Evolutionary conservation across 2,797 vertebrate species (phyloP), one percentile per base, ranked within the genome.

Genomic region (Syngnathus acus): DNA sequence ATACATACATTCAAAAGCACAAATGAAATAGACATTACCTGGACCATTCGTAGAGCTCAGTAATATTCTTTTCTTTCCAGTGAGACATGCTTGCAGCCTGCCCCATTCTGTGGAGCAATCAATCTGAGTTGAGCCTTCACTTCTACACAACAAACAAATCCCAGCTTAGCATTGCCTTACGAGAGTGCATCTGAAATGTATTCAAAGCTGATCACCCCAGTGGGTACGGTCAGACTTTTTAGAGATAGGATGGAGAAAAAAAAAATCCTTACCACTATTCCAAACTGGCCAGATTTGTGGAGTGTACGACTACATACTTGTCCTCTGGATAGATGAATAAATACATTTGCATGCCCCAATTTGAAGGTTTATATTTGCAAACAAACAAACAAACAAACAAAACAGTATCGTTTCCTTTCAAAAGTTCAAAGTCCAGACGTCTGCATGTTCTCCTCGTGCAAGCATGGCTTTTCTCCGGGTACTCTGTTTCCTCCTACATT

Each of bases 1-100:
- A 43, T 55, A 32, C 4, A 43, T 55, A 32, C 4, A 26, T 32
- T 32, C 42, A 71, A 66, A 37, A 42, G 1, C 47, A 53, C 50
- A 53, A 21, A 70, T 32, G 32, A 43, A 43, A 43, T 71, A 63
- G 47, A 50, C 65, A 84, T 86, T 89, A 91, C 92, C 91, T 89
- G 74, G 89, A 89, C 84, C 87, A 89, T 6, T 88, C 78, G 61
- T 91, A 84, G n/a, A 90, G 81, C 60, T 92, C 84, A 53, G 86
- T 82, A 72, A 87, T 69, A 64, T 88, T 80, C 68, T 86, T 83
- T 55, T 79, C 82, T 79, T 70, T 82, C 74, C 79, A 80, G 55
- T 70, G 72, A 6, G 81, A 85, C 58, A 84, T 83, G 16, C 83
- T 79, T 5, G 87, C 84, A 77, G 87, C 76, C 79, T 92, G 91